A percentile compares a stretch with the other conserved stretches of the same genome.
Evolutionary conservation across 2,888 invertebrate genomes (phyloP).

Genomic region (Rhamnusium bicolor): DNA sequence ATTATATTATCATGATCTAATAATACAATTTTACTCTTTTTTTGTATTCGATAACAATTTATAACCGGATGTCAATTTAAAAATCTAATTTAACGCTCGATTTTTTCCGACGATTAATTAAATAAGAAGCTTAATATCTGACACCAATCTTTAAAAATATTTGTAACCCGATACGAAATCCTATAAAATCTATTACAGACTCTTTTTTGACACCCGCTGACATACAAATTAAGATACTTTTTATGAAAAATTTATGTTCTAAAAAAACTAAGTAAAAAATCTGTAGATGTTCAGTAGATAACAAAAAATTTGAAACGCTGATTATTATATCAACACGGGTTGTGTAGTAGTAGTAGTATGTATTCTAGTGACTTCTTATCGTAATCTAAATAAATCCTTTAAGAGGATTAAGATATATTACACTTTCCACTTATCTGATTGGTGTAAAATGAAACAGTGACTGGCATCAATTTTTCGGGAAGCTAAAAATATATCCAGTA

Average conservation of each 20-base stretch:
- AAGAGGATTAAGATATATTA: constrained; percentile 39
- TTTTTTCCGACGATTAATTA: constrained; percentile 25
- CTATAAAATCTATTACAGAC: constrained; percentile 18
- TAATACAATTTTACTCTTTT: constrained; percentile 9
- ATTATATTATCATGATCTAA: constrained; percentile 14
- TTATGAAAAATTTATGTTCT: constrained; percentile 21
- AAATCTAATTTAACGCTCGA: constrained; percentile 27
- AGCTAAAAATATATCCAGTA: no score
- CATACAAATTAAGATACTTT: constrained; percentile 29
- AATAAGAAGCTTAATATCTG: constrained; percentile 34
- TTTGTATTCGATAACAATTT: not conserved
- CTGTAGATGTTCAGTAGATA: constrained; percentile 21
- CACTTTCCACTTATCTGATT: constrained; percentile 36
- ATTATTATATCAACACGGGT: constrained; percentile 32
- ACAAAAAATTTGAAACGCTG: constrained; percentile 15
- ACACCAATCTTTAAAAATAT: constrained; percentile 32
- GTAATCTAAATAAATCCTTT: constrained; percentile 36
- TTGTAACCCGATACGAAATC: constrained; percentile 33
- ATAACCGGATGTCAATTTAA: not conserved
- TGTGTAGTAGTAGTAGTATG: constrained; percentile 17
- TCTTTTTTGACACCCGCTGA: constrained; percentile 35
- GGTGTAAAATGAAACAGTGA: constrained; percentile 25
- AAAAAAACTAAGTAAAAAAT: not conserved
- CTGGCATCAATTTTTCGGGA: no score
- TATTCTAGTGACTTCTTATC: constrained; percentile 28